A percentile compares a stretch with the other conserved stretches of the same genome.
Conservation (phyloP, 2,888 invertebrate genomes). For the Maniola hyperantus region DNA sequence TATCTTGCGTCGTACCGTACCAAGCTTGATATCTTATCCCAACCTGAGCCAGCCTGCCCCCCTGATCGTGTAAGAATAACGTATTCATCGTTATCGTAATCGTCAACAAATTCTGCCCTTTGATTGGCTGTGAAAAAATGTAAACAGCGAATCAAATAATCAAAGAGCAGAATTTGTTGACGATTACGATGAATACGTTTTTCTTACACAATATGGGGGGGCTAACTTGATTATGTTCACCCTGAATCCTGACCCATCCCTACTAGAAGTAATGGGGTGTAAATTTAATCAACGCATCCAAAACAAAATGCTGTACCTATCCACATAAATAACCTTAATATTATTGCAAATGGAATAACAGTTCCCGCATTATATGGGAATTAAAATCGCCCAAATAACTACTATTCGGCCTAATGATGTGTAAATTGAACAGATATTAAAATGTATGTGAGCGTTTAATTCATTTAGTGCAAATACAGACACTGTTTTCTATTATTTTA, state of each 20-base stretch:
- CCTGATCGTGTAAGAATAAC: too few relatives aligned
- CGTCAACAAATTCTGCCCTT: too few relatives aligned
- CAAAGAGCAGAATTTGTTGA: too few relatives aligned
- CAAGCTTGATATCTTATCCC: too few relatives aligned
- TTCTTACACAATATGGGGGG: too few relatives aligned
- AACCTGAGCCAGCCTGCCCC: too few relatives aligned
- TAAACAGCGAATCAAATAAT: too few relatives aligned
- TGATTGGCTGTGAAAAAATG: too few relatives aligned
- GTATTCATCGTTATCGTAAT: too few relatives aligned
- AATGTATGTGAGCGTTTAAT: slow-evolving; percentile 11
- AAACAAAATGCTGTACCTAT: slow-evolving; percentile 8
- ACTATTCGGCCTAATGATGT: slow-evolving; percentile 20
- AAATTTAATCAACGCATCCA: neutral
- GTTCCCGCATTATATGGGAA: slow-evolving; percentile 12
- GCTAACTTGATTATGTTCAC: too few relatives aligned
- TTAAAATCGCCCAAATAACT: slow-evolving; percentile 16
- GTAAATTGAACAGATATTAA: slow-evolving; percentile 20
- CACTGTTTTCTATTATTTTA: neutral
- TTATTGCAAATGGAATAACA: slow-evolving; percentile 18
- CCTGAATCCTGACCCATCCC: neutral
- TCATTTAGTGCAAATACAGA: slow-evolving; percentile 4
- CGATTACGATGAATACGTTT: too few relatives aligned
- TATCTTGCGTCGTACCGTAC: too few relatives aligned
- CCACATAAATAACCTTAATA: slow-evolving; percentile 8
- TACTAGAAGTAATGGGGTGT: neutral